Percentiles rank a stretch among this genome's conserved stretches.
These are phyloP conservation scores for Chanos chanos DNA, from an alignment of 2,797 vertebrate genomes.

Conservation along the genomic window DNA sequence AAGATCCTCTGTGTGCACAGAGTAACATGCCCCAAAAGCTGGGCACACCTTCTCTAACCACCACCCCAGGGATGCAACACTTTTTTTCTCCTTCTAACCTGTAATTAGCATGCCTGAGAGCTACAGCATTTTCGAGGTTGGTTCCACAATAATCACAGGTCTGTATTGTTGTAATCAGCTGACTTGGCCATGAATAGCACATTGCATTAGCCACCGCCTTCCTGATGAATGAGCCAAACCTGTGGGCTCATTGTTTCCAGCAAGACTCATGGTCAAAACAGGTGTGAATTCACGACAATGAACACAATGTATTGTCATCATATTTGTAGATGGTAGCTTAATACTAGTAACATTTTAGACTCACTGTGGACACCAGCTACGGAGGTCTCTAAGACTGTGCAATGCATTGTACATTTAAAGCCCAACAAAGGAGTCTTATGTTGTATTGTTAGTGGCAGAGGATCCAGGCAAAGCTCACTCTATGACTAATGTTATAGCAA, in stretches of 20 bases:
- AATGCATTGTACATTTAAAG: no score
- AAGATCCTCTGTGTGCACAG: conserved; percentile 23
- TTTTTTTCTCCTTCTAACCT: conserved; percentile 68
- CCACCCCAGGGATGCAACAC: conserved; percentile 65
- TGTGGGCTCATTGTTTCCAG: conserved; percentile 4
- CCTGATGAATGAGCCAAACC: conserved; percentile 21
- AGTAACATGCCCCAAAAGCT: conserved; percentile 63
- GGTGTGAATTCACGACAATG: neutral
- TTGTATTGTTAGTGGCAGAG: no score
- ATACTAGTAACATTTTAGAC: no score
- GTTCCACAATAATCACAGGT: conserved; percentile 70
- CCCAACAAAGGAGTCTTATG: no score
- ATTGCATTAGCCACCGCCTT: conserved; percentile 57
- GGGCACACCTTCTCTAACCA: conserved; percentile 64
- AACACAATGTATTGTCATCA: neutral
- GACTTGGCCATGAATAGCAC: conserved; percentile 61
- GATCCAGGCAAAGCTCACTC: no score
- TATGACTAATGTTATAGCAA: no score
- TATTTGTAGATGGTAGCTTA: no score
- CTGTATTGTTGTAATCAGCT: conserved; percentile 66
- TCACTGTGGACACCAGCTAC: no score
- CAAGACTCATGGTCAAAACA: conserved; percentile 2
- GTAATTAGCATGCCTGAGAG: conserved; percentile 70
- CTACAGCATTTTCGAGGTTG: conserved; percentile 58
- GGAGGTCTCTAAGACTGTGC: no score